phyloP scores from a whole-genome alignment of 1,140 invertebrate species.

The Listronotus oregonensis region DNA sequence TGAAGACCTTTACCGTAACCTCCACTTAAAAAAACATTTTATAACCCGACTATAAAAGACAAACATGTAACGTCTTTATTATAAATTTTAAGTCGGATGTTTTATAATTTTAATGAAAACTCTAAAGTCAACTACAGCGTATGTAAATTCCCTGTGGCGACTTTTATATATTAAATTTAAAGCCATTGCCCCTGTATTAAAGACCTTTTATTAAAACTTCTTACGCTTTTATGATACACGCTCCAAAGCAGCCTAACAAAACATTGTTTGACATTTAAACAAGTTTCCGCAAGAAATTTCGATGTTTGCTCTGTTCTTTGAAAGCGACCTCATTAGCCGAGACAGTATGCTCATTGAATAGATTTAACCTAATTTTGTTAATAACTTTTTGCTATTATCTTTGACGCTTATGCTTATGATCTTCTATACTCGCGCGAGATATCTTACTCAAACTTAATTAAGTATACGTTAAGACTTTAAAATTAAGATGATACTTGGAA shows the following conservation, averaged over 20 bases:
- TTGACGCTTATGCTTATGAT: conserved; percentile 19
- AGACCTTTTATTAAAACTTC: conserved; percentile 21
- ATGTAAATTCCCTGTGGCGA: too few relatives aligned
- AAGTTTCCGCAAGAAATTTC: conserved; percentile 24
- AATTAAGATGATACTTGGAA: neutral
- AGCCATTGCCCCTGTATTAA: neutral
- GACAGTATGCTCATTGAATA: conserved; percentile 23
- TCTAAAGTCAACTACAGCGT: too few relatives aligned
- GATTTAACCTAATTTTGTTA: conserved; percentile 33
- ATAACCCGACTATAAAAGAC: too few relatives aligned
- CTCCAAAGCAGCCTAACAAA: conserved; percentile 9
- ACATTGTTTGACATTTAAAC: conserved; percentile 30
- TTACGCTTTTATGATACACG: conserved; percentile 10
- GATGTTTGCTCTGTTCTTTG: conserved; percentile 21
- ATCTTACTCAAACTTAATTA: conserved; percentile 21
- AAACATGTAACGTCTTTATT: too few relatives aligned
- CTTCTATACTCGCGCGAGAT: conserved; percentile 3
- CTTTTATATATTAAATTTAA: too few relatives aligned
- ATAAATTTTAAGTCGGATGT: too few relatives aligned
- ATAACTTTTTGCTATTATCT: conserved; percentile 32
- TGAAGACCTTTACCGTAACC: too few relatives aligned
- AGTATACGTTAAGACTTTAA: neutral
- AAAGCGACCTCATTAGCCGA: conserved; percentile 25
- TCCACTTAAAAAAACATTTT: too few relatives aligned
- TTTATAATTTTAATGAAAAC: too few relatives aligned